Percentiles rank a stretch among this genome's conserved stretches.
phyloP scores from a whole-genome alignment of 2,888 invertebrate species.

The Tetropium fuscum region DNA sequence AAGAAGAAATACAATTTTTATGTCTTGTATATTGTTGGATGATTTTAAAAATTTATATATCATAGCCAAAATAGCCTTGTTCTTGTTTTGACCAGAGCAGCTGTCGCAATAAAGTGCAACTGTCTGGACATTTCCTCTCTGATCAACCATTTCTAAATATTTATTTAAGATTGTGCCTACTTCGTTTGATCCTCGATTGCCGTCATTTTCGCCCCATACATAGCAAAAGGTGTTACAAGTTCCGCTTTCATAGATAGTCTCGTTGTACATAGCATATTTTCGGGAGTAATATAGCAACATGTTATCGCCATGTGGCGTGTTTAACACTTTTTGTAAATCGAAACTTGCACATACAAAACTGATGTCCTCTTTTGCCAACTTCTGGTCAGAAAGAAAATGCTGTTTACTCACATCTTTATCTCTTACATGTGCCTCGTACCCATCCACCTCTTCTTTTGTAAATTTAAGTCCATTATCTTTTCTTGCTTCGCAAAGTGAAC shows the following conservation, averaged over 20 bases:
- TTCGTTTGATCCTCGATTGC: slow-evolving; percentile 43
- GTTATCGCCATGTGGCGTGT: slow-evolving; percentile 49
- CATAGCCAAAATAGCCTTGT: no score
- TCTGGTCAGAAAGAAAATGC: slow-evolving; percentile 24
- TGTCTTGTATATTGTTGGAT: no score
- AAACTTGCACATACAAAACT: slow-evolving; percentile 36
- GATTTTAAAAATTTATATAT: no score
- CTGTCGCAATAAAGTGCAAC: no score
- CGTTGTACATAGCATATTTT: slow-evolving; percentile 45
- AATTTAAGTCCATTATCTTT: slow-evolving; percentile 7
- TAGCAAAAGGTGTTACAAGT: slow-evolving; percentile 43
- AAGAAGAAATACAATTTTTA: no score
- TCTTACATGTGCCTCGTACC: slow-evolving; percentile 4
- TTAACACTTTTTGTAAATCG: slow-evolving; percentile 49
- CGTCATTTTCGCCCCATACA: slow-evolving; percentile 39
- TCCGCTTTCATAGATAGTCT: slow-evolving; percentile 44
- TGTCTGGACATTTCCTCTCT: no score
- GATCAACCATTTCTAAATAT: slow-evolving; percentile 18
- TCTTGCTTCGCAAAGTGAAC: slow-evolving; percentile 7
- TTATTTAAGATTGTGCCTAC: slow-evolving; percentile 27
- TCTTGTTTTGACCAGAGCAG: no score
- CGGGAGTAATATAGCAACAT: slow-evolving; percentile 45
- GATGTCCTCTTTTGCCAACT: slow-evolving; percentile 5
- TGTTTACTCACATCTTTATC: slow-evolving; percentile 18
- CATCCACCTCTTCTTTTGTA: not conserved